These are phyloP conservation scores for Macropus fuliginosus DNA, from an alignment of 2,797 vertebrate genomes.

Conservation along the genomic window DNA sequence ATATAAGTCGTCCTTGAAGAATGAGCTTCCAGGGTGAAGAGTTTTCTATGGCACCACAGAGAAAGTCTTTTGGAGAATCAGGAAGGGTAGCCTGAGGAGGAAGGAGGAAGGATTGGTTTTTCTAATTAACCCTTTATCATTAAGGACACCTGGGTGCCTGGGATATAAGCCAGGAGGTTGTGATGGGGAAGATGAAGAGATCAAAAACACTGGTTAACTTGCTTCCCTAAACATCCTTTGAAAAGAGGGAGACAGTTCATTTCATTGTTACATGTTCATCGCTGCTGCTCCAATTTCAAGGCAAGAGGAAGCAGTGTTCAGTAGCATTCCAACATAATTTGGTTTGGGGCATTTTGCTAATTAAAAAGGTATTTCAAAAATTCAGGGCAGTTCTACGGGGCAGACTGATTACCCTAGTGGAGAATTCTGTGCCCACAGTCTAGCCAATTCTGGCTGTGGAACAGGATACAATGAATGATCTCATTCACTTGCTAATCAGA, in stretches of 20 bases:
- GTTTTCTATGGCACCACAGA: no score
- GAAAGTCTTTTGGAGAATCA: no score
- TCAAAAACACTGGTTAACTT: no score
- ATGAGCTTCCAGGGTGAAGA: no score
- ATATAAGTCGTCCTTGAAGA: no score
- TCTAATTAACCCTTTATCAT: no score
- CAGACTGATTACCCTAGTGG: background rate
- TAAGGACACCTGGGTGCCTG: no score
- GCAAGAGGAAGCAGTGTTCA: background rate
- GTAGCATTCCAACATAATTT: background rate
- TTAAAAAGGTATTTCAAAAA: slow-evolving; percentile 29
- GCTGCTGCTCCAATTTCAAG: background rate
- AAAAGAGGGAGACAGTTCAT: slow-evolving; percentile 13
- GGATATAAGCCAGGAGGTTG: no score
- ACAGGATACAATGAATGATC: background rate
- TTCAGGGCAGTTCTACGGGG: background rate
- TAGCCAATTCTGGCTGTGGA: background rate
- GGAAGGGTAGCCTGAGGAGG: no score
- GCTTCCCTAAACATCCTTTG: background rate
- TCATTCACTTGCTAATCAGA: background rate
- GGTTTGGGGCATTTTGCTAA: background rate
- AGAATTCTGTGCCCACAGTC: background rate
- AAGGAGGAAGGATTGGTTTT: no score
- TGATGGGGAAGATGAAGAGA: no score
- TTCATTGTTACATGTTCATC: slow-evolving; percentile 12